A percentile compares a stretch with the other conserved stretches of the same genome.
phyloP scores from a whole-genome alignment of 2,888 invertebrate species.

The Ypsolopha sequella region DNA sequence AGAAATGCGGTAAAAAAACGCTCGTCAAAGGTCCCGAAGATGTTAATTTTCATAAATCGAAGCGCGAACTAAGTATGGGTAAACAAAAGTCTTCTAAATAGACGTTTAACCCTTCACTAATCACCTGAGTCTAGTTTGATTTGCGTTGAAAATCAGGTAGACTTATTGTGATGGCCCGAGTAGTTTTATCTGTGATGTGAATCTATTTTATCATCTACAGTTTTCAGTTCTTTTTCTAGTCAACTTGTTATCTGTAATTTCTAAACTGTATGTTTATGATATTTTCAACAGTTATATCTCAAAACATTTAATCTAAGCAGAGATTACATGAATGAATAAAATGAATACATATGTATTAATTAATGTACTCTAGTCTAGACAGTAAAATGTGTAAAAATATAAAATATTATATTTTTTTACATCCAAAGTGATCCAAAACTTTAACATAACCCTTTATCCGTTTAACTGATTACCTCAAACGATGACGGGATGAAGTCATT shows the following conservation, averaged over 20 bases:
- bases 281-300: background rate
- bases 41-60: constrained; percentile 50
- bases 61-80: constrained; percentile 54
- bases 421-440: too few species aligned
- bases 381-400: background rate
- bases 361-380: too few species aligned
- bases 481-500: constrained; percentile 51
- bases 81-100: constrained; percentile 30
- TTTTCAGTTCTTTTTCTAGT: too few species aligned
- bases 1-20: too few species aligned
- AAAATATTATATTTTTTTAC: too few species aligned
- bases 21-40: constrained; percentile 29
- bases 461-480: constrained; percentile 19
- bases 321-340: too few species aligned
- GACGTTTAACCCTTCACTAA: constrained; percentile 33
- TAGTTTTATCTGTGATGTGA: too few species aligned
- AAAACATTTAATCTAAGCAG: too few species aligned
- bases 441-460: constrained; percentile 18
- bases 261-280: too few species aligned
- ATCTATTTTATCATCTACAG: too few species aligned
- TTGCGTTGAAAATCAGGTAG: background rate
- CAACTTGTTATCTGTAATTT: too few species aligned
- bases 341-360: too few species aligned
- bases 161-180: background rate
- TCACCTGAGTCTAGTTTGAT: constrained; percentile 10